phyloP scores from a whole-genome alignment of 2,113 vertebrate species.

The Chamaea fasciata region DNA sequence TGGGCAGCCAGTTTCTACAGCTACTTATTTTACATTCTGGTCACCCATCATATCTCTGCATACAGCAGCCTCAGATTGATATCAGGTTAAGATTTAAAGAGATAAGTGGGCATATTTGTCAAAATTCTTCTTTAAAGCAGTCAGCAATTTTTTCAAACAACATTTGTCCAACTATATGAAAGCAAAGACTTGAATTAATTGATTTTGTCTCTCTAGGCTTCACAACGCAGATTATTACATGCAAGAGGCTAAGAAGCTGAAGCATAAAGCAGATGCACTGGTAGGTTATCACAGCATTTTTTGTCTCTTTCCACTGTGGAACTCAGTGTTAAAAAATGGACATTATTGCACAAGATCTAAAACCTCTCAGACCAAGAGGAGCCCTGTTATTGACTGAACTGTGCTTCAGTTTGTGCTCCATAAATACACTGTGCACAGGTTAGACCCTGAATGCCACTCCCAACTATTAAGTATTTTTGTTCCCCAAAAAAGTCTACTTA shows the following conservation, averaged over 20 bases:
- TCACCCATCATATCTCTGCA: constrained; percentile 10
- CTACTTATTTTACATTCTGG: constrained; percentile 20
- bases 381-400: background rate
- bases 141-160: background rate
- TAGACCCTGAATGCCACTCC: background rate
- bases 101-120: background rate
- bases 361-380: background rate
- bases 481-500: background rate
- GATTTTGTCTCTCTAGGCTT: constrained; percentile 76
- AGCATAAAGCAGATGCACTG: constrained; percentile 95
- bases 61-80: constrained; percentile 13
- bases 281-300: constrained; percentile 61
- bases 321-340: background rate
- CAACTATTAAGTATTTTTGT: background rate
- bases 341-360: background rate
- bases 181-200: constrained; percentile 13
- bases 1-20: constrained; percentile 2
- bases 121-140: background rate
- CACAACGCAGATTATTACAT: constrained; percentile 93
- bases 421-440: background rate
- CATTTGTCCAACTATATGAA: background rate
- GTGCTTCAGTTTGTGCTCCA: background rate
- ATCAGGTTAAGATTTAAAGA: constrained; percentile 12
- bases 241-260: constrained; percentile 95
- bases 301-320: background rate